Evolutionary conservation across 1,140 invertebrate species (phyloP).

Genomic region (Tetraneura akinire): DNA sequence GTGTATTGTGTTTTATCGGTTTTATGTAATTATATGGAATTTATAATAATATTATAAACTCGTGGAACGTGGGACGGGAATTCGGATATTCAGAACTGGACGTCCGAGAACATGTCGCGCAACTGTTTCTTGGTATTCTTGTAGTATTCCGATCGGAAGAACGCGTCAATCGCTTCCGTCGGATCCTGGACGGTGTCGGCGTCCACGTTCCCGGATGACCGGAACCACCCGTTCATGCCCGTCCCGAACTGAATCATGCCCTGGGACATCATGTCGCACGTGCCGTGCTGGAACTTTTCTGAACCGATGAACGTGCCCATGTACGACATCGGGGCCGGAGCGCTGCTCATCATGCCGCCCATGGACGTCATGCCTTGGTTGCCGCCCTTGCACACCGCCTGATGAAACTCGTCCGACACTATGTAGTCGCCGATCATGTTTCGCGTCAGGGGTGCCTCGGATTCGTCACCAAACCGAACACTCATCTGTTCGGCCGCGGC

Average conservation of each 20-base stretch:
- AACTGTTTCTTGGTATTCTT: neutral
- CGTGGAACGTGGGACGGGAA: neutral
- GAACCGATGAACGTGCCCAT: constrained; percentile 40
- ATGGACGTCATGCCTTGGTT: neutral
- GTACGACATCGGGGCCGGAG: neutral
- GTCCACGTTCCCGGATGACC: neutral
- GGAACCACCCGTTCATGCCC: constrained; percentile 14
- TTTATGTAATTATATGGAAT: too few relatives aligned
- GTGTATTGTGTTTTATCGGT: too few relatives aligned
- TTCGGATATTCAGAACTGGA: neutral
- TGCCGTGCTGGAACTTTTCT: constrained; percentile 14
- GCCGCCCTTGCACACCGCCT: neutral
- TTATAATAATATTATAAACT: neutral
- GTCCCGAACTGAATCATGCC: neutral
- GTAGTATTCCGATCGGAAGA: constrained; percentile 22
- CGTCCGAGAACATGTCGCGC: constrained; percentile 2
- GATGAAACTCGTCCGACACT: constrained; percentile 11
- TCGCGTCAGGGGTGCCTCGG: neutral
- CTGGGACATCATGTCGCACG: constrained; percentile 36
- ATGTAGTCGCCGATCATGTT: constrained; percentile 45
- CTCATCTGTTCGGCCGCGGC: neutral
- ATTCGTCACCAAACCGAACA: neutral
- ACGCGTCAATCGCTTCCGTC: neutral
- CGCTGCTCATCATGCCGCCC: constrained; percentile 22
- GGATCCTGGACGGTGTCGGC: neutral